phyloP scores from a whole-genome alignment of 2,888 invertebrate species.

The Epinotia brunnichana region DNA sequence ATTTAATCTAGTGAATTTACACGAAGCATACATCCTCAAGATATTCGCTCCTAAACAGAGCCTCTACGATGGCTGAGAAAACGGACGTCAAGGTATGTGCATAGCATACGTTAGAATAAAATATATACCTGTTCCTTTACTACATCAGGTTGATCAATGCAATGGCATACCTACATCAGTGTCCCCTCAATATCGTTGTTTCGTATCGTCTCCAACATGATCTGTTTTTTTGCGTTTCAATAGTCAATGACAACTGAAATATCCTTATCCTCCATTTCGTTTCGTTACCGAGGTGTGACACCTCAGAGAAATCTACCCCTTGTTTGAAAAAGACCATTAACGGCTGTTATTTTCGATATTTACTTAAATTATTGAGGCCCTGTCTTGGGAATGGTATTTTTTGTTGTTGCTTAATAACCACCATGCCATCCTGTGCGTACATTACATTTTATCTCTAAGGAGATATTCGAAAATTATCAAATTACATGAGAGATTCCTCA shows the following conservation, averaged over 20 bases:
- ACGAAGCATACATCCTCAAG: background rate
- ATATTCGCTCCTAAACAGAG: conserved; percentile 23
- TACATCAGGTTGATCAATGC: conserved; percentile 32
- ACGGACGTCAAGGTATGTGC: conserved; percentile 68
- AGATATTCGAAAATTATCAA: background rate
- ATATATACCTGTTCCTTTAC: conserved; percentile 28
- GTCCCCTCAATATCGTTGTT: background rate
- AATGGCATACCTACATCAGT: background rate
- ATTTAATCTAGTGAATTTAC: conserved; percentile 12
- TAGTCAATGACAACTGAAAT: background rate
- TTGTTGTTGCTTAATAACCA: background rate
- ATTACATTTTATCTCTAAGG: background rate
- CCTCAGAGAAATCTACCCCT: conserved; percentile 24
- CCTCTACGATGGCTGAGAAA: conserved; percentile 66
- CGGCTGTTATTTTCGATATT: conserved; percentile 25
- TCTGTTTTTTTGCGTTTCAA: conserved; percentile 10
- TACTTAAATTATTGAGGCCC: background rate
- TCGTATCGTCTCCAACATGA: background rate
- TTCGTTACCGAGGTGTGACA: conserved; percentile 29
- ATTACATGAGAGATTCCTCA: background rate
- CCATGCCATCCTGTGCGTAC: background rate
- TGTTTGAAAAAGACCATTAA: conserved; percentile 15
- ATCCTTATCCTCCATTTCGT: conserved; percentile 34
- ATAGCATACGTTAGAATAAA: conserved; percentile 28
- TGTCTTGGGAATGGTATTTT: background rate